Evolutionary conservation across 2,797 vertebrate species (phyloP).

Genomic region (Pangasius krempfi): DNA sequence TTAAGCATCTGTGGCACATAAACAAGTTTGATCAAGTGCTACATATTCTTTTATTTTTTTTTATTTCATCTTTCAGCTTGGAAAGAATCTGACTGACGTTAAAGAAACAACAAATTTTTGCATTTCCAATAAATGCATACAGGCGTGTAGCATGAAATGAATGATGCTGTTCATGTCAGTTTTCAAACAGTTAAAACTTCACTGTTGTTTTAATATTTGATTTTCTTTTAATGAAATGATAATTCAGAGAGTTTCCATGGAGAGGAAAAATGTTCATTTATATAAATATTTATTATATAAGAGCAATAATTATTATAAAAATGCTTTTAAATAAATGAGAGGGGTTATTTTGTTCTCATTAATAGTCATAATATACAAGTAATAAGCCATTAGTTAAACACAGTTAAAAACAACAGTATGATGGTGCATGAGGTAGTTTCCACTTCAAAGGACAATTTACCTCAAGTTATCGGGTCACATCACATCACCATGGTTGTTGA

Average conservation of each 20-base stretch:
- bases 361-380: background rate
- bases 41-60: constrained; percentile 3
- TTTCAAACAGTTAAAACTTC: background rate
- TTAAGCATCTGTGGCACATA: background rate
- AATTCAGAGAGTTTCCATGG: background rate
- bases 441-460: background rate
- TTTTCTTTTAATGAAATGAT: background rate
- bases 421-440: background rate
- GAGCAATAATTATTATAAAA: background rate
- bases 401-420: background rate
- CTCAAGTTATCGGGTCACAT: no score
- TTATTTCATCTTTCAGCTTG: constrained; percentile 13
- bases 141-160: background rate
- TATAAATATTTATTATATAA: background rate
- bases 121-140: background rate
- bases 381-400: background rate
- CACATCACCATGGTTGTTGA: background rate
- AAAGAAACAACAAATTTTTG: background rate
- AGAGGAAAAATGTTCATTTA: background rate
- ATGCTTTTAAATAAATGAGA: no score
- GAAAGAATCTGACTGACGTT: constrained; percentile 15
- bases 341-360: background rate
- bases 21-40: background rate
- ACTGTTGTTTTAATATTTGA: constrained; percentile 16
- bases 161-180: background rate